Evolutionary conservation across 2,888 invertebrate species (phyloP).

Genomic region (Tachina lurida): DNA sequence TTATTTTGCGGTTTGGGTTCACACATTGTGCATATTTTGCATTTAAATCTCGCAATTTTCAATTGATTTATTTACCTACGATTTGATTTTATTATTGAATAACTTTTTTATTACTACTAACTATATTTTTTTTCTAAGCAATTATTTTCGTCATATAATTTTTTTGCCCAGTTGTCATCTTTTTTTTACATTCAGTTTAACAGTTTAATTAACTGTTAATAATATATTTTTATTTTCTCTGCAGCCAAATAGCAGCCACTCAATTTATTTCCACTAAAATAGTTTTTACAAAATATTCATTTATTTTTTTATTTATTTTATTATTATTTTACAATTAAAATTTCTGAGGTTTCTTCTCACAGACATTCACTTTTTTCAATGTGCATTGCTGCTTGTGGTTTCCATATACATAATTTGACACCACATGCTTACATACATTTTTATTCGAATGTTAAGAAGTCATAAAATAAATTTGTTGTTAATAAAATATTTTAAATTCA

Average conservation of each 20-base stretch:
- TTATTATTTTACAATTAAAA: constrained; percentile 43
- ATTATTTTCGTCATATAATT: constrained; percentile 29
- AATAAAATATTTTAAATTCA: constrained; percentile 42
- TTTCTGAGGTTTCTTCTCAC: constrained; percentile 60
- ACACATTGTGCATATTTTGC: constrained; percentile 56
- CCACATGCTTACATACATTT: neutral
- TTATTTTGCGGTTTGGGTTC: constrained; percentile 57
- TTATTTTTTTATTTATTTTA: constrained; percentile 28
- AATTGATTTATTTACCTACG: constrained; percentile 48
- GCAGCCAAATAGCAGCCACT: constrained; percentile 23
- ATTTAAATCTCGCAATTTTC: constrained; percentile 25
- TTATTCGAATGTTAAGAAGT: neutral
- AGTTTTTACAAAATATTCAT: constrained; percentile 43
- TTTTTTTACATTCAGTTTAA: constrained; percentile 67
- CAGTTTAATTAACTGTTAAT: constrained; percentile 69
- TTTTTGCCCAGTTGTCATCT: constrained; percentile 55
- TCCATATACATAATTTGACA: constrained; percentile 54
- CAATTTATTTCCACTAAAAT: constrained; percentile 63
- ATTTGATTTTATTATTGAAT: constrained; percentile 37
- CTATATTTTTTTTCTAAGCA: constrained; percentile 9
- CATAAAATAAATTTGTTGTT: constrained; percentile 42
- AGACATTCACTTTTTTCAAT: constrained; percentile 58
- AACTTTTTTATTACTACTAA: neutral
- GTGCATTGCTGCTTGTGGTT: constrained; percentile 59
- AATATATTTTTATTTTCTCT: constrained; percentile 53